These are phyloP conservation scores for Ceuthmochares aereus DNA, from an alignment of 2,113 vertebrate genomes.

Conservation along the genomic window DNA sequence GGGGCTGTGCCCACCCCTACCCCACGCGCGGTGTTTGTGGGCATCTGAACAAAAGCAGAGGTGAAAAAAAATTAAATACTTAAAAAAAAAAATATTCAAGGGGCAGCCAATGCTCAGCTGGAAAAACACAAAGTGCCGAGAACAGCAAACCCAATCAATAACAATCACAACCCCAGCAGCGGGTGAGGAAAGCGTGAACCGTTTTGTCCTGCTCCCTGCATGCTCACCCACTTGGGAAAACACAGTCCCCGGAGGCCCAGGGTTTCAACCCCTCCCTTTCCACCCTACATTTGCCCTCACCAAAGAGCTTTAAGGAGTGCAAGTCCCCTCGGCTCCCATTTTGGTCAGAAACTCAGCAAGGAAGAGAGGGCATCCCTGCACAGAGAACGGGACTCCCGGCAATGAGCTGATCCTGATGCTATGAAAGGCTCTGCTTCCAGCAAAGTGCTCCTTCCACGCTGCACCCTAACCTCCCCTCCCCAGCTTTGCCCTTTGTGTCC, in stretches of 20 bases:
- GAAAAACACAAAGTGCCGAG: constrained; percentile 67
- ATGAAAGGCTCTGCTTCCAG: not conserved
- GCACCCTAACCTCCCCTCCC: not conserved
- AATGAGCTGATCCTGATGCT: not conserved
- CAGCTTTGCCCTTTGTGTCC: not conserved
- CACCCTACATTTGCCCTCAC: not conserved
- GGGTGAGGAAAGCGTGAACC: constrained; percentile 25
- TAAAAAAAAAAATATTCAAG: not conserved
- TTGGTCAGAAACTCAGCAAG: not conserved
- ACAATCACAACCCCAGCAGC: constrained; percentile 45
- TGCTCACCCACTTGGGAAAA: constrained; percentile 24
- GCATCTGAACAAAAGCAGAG: not conserved
- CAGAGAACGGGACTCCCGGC: not conserved
- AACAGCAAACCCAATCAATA: constrained; percentile 68
- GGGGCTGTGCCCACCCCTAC: not conserved
- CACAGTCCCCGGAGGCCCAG: not conserved
- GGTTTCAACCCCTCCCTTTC: not conserved
- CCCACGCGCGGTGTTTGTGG: not conserved
- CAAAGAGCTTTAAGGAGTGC: not conserved
- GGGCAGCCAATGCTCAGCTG: constrained; percentile 41
- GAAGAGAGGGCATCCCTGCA: not conserved
- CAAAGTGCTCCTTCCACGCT: not conserved
- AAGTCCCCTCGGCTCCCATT: not conserved
- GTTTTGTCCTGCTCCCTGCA: constrained; percentile 14
- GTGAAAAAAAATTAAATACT: not conserved